phyloP scores from a whole-genome alignment of 2,797 vertebrate genomes.

The Urophycis tenuis region DNA sequence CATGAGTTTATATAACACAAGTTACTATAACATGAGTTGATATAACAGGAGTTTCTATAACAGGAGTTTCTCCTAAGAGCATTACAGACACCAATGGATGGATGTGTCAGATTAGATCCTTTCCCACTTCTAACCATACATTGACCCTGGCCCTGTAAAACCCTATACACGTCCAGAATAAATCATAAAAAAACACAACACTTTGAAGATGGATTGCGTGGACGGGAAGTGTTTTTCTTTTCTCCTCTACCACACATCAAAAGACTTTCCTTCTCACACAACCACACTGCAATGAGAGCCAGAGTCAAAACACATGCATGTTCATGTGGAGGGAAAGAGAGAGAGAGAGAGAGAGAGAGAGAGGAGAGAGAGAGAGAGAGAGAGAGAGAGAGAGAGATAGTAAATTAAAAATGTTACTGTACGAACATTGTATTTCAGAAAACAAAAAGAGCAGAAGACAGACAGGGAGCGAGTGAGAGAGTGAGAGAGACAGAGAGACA shows the following conservation, averaged over 20 bases:
- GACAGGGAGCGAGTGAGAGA: too few species aligned
- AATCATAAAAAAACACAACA: conserved; percentile 32
- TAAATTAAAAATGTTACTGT: too few species aligned
- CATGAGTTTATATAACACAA: too few species aligned
- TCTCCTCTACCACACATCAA: conserved; percentile 25
- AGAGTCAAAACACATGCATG: conserved; percentile 37
- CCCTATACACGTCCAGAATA: conserved; percentile 10
- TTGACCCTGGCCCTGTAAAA: neutral
- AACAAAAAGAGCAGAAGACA: too few species aligned
- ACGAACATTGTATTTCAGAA: too few species aligned
- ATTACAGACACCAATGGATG: neutral
- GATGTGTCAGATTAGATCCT: neutral
- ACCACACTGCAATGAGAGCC: conserved; percentile 20
- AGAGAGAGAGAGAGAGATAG: neutral
- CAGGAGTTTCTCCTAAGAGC: neutral
- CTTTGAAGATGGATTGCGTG: neutral
- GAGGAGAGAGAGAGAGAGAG: too few species aligned
- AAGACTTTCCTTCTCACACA: conserved; percentile 21
- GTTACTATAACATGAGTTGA: too few species aligned
- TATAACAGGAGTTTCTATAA: too few species aligned
- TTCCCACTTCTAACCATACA: neutral
- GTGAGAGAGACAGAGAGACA: neutral
- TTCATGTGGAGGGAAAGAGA: conserved; percentile 33
- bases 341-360: too few species aligned
- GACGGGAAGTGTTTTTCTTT: neutral